Conservation (phyloP, 2,113 vertebrate genomes). For the Alexandromys fortis region DNA sequence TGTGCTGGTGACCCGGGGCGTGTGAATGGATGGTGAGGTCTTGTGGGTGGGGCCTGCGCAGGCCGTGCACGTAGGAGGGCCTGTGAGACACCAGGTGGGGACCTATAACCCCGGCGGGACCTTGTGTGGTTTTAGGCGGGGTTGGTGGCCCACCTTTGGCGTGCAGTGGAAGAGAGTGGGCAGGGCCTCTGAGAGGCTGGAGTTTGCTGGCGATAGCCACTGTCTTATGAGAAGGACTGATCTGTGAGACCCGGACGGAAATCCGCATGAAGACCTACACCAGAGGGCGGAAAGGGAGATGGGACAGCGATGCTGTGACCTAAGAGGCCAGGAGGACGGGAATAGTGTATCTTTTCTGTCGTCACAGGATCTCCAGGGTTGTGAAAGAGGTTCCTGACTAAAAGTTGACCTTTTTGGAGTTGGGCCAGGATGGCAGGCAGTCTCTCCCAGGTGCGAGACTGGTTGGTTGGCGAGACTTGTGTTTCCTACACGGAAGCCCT, state of each 20-base stretch:
- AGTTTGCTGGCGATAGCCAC: accelerated
- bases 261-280: accelerated
- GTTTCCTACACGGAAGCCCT: neutral
- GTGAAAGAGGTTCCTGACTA: neutral
- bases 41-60: neutral
- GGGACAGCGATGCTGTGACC: neutral
- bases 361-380: neutral
- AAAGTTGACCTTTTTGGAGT: neutral
- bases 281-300: neutral
- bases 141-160: neutral
- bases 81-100: neutral
- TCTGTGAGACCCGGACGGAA: neutral
- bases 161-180: neutral
- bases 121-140: neutral
- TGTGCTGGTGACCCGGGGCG: too few relatives aligned
- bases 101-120: neutral
- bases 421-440: neutral
- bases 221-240: neutral
- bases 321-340: neutral
- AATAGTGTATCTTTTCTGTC: neutral
- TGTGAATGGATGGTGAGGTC: neutral
- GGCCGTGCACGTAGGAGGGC: neutral
- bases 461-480: neutral
- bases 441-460: neutral
- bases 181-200: neutral